Conservation (phyloP, 2,797 vertebrate species). For the Sciurus vulgaris region DNA sequence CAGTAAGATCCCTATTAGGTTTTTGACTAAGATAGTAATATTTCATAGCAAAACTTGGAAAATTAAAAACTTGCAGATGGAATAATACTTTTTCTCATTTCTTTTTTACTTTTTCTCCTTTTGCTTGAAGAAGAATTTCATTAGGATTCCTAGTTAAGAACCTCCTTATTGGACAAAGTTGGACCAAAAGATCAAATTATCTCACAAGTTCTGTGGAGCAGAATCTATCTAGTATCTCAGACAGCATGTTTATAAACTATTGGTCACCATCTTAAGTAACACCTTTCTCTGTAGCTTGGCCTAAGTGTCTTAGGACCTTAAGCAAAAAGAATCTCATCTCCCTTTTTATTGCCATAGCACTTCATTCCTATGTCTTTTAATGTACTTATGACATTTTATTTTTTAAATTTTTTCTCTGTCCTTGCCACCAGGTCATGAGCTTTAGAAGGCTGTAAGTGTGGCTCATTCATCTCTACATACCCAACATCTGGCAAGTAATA, state of each 20-base stretch:
- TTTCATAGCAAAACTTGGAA: conserved; percentile 78
- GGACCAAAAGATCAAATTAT: not conserved
- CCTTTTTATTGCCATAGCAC: not conserved
- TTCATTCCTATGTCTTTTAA: not conserved
- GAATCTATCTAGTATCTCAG: not conserved
- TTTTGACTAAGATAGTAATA: conserved; percentile 70
- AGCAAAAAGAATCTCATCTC: not conserved
- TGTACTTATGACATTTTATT: not conserved
- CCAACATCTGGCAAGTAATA: not conserved
- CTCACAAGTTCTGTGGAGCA: not conserved
- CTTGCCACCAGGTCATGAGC: not conserved
- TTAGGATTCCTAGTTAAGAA: conserved; percentile 31
- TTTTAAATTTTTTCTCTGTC: not conserved
- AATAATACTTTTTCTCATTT: not conserved
- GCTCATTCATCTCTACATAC: not conserved
- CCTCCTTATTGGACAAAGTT: not conserved
- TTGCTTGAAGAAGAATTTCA: conserved; percentile 6
- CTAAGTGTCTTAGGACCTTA: not conserved
- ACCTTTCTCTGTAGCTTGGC: not conserved
- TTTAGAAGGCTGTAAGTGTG: not conserved
- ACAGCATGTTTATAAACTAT: not conserved
- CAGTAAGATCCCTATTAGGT: conserved; percentile 57
- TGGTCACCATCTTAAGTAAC: not conserved
- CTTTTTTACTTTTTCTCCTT: not conserved
- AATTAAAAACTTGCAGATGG: conserved; percentile 55